phyloP scores from a whole-genome alignment of 2,888 invertebrate genomes.

The Leptopilina drosophilae region DNA sequence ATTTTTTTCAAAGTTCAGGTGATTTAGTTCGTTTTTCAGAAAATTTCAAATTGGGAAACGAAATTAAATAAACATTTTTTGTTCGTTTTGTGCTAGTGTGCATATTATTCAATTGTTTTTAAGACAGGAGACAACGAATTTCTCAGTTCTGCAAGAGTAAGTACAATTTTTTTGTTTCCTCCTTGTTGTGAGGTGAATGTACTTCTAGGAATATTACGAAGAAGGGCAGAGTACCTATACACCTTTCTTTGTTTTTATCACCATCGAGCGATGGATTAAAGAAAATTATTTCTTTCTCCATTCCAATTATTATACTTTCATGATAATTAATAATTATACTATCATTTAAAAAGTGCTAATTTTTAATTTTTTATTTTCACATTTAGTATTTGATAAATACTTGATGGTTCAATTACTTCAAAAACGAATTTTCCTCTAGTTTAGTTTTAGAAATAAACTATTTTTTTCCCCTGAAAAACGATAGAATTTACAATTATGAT shows the following conservation, averaged over 20 bases:
- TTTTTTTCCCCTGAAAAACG: too few species aligned
- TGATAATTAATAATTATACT: too few species aligned
- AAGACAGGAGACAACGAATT: conserved; percentile 7
- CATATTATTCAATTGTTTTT: not conserved
- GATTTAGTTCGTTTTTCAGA: not conserved
- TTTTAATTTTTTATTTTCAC: too few species aligned
- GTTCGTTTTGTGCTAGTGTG: conserved; percentile 6
- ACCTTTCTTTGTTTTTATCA: not conserved
- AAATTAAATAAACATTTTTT: not conserved
- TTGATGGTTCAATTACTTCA: too few species aligned
- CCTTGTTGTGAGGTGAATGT: conserved; percentile 22
- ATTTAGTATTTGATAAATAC: too few species aligned
- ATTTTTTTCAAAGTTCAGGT: not conserved
- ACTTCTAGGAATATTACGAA: not conserved
- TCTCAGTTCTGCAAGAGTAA: conserved; percentile 28
- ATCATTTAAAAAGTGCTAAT: too few species aligned
- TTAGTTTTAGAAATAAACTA: too few species aligned
- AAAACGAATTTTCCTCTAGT: too few species aligned
- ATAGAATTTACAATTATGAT: not conserved
- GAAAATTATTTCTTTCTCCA: not conserved
- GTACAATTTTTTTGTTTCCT: conserved; percentile 15
- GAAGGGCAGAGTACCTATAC: conserved; percentile 13
- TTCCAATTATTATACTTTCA: too few species aligned
- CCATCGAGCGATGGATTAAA: too few species aligned
- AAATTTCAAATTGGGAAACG: not conserved